Evolutionary conservation across 2,113 vertebrate genomes (phyloP).

Genomic region (Phodopus roborovskii): DNA sequence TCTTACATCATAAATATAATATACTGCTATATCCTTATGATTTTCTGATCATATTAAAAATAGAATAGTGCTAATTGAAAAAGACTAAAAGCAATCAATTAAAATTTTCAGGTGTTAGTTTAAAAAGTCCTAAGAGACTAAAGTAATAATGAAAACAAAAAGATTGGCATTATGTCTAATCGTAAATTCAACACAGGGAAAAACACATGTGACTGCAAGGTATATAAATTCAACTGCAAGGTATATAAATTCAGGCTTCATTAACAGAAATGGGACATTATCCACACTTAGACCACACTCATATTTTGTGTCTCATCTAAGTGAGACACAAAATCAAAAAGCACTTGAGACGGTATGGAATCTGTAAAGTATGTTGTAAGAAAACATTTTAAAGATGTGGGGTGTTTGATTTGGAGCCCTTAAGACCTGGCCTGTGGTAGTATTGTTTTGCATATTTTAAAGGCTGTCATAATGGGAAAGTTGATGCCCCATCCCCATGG

Average conservation of each 20-base stretch:
- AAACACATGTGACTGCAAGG: neutral
- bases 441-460: constrained; percentile 30
- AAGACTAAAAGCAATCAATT: neutral
- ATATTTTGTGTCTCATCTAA: neutral
- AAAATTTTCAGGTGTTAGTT: constrained; percentile 30
- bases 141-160: constrained; percentile 21
- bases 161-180: neutral
- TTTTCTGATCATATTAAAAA: neutral
- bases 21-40: constrained; percentile 30
- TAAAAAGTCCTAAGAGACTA: neutral
- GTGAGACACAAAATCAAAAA: neutral
- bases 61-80: constrained; percentile 16
- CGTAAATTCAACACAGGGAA: neutral
- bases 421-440: neutral
- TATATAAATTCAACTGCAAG: neutral
- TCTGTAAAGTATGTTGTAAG: constrained; percentile 15
- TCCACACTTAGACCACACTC: neutral
- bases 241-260: neutral
- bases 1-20: neutral
- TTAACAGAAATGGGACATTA: neutral
- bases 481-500: neutral
- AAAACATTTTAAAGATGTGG: constrained; percentile 3
- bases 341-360: neutral
- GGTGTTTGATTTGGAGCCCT: neutral
- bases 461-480: neutral